Base-by-base conservation (phyloP, 2,113 vertebrate species). In the Uria aalge region DNA sequence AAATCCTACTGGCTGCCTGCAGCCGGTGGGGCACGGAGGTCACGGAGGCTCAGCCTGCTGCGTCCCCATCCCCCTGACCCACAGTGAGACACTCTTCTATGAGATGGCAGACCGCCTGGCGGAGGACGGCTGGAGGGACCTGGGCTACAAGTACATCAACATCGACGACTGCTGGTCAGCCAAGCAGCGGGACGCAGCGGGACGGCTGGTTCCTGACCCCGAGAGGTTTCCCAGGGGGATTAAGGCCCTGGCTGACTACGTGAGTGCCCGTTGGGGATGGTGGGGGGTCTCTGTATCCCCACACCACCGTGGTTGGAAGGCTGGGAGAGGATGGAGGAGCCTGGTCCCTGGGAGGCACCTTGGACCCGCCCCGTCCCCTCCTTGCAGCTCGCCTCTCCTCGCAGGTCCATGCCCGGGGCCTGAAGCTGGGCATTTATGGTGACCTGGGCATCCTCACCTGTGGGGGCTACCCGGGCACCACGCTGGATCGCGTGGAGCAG, bases 151-250 rank as follows among this genome's bases (percentile, higher is more conserved):
- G 11, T 99, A 99, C 15, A 21, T 99, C 92, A 99, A 99, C 97
- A 99, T 99, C 1, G 99, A 99, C 1, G 99, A 99, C 96, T 99
- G 99, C 98, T 99, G 99, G 99, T 97, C 99, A 21, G 98, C 97
- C 13, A 99, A 92, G 97, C 38, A 98, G 34, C 98, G 99, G 16
- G 98, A 99, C 0, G 6, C 36, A 0, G 17, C 91, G 0, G 99
- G 99, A 26, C 97, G 79, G 36, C 98, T 99, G 81, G 96, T 99
- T 91, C 55, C 99, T 0, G 99, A 99, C 94, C 98, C 98, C 0
- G 96, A 98, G 88, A 98, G 99, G 91, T 99, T 99, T 87, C 99
- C 99, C 36, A 96, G 98, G 0, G 99, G 99, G 74, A 99, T 99
- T 75, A 91, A 95, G 45, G 98, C 98, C 72, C 97, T 99, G 94